Evolutionary conservation across 2,113 vertebrate species (phyloP).

Genomic region (Oreochromis niloticus): DNA sequence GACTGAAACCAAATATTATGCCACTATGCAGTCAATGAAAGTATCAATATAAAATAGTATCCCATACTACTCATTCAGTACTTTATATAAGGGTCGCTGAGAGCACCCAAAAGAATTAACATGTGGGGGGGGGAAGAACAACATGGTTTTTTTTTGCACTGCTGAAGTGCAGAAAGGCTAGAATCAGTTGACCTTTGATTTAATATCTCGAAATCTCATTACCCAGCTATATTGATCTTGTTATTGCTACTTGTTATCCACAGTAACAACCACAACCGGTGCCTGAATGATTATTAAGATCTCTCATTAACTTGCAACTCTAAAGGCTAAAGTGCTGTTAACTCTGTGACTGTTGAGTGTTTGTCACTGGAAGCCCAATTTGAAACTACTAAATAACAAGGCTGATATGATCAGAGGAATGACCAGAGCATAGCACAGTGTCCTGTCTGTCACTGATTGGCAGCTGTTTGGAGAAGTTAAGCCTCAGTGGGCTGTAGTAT

Average conservation of each 20-base stretch:
- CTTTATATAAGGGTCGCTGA: neutral
- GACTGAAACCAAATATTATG: neutral
- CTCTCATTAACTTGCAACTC: neutral
- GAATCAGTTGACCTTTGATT: conserved; percentile 1
- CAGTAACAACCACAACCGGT: neutral
- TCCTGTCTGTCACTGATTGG: neutral
- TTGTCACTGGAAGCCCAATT: neutral
- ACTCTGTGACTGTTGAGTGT: neutral
- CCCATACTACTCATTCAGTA: neutral
- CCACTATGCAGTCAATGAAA: neutral
- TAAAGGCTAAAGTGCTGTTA: neutral
- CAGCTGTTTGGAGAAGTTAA: conserved; percentile 10
- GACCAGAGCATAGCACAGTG: neutral
- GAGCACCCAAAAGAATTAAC: neutral
- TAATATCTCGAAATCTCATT: neutral
- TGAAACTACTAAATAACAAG: neutral
- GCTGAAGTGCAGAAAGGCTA: neutral
- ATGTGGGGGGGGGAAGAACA: neutral
- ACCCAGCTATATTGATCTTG: neutral
- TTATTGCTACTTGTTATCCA: neutral
- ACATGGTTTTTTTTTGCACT: neutral
- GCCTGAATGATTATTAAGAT: neutral
- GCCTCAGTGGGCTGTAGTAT: neutral
- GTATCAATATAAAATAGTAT: neutral
- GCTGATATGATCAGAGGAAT: neutral